Evolutionary conservation across 1,140 invertebrate species (phyloP).

Genomic region (Aphis gossypii): DNA sequence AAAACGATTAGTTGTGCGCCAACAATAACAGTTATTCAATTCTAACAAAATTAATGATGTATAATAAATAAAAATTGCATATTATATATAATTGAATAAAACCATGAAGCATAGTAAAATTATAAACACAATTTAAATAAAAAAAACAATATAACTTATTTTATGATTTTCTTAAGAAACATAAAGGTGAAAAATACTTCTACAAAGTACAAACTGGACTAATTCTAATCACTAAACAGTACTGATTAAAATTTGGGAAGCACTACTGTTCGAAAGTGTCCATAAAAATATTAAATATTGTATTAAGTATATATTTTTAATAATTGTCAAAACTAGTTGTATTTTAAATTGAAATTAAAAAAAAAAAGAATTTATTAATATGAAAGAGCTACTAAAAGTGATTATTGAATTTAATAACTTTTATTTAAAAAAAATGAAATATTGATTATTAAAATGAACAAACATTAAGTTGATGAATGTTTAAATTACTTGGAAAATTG

Average conservation of each 20-base stretch:
- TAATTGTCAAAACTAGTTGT: too few species aligned
- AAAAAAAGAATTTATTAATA: too few species aligned
- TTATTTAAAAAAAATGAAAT: background rate
- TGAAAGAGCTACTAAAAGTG: background rate
- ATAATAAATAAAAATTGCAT: too few species aligned
- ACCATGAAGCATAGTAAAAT: background rate
- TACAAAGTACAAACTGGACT: background rate
- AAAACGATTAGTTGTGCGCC: background rate
- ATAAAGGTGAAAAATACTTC: background rate
- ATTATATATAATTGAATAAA: background rate
- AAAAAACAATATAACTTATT: background rate
- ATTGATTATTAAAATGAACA: background rate
- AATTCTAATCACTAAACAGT: background rate
- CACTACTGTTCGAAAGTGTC: background rate
- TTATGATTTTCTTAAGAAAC: background rate
- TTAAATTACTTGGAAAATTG: conserved; percentile 80
- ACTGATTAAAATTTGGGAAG: background rate
- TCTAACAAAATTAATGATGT: too few species aligned
- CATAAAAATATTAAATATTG: background rate
- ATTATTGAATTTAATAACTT: background rate
- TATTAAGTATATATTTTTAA: too few species aligned
- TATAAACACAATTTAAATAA: too few species aligned
- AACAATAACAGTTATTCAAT: background rate
- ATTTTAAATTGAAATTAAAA: too few species aligned
- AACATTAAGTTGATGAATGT: background rate